phyloP scores from a whole-genome alignment of 2,113 vertebrate genomes.

The Electrona antarctica region DNA sequence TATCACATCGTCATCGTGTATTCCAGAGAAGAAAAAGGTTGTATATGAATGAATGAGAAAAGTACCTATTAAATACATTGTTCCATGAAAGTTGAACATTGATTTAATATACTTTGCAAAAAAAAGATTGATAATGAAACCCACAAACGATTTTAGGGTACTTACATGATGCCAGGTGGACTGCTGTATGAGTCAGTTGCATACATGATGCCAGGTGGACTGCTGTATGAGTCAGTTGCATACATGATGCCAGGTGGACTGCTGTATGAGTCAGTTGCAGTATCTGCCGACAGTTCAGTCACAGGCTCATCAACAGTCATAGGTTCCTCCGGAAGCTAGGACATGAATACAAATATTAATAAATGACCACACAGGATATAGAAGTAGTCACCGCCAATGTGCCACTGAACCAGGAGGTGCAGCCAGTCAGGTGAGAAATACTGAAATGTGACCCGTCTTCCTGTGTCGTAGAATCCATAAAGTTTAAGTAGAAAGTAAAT shows the following conservation, averaged over 20 bases:
- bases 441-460: too few species aligned
- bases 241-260: too few species aligned
- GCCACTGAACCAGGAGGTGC: slow-evolving; percentile 15
- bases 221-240: too few species aligned
- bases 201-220: too few species aligned
- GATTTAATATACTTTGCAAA: neutral
- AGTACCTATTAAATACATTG: neutral
- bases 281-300: slow-evolving; percentile 56
- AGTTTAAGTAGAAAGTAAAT: slow-evolving; percentile 10
- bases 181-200: too few species aligned
- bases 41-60: neutral
- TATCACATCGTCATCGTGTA: too few species aligned
- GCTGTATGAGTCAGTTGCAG: slow-evolving; percentile 6
- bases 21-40: too few species aligned
- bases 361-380: slow-evolving; percentile 5
- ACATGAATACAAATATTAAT: neutral
- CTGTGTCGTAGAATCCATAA: neutral
- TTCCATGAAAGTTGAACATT: neutral
- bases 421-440: neutral
- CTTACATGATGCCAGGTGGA: slow-evolving; percentile 71
- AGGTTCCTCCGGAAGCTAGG: slow-evolving; percentile 33
- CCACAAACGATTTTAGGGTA: slow-evolving; percentile 7
- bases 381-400: neutral
- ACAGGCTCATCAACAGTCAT: slow-evolving; percentile 28
- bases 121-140: neutral